Evolutionary conservation across 2,888 invertebrate species (phyloP), one percentile per base, ranked within the genome.

Genomic region (Iselma pallidipennis): DNA sequence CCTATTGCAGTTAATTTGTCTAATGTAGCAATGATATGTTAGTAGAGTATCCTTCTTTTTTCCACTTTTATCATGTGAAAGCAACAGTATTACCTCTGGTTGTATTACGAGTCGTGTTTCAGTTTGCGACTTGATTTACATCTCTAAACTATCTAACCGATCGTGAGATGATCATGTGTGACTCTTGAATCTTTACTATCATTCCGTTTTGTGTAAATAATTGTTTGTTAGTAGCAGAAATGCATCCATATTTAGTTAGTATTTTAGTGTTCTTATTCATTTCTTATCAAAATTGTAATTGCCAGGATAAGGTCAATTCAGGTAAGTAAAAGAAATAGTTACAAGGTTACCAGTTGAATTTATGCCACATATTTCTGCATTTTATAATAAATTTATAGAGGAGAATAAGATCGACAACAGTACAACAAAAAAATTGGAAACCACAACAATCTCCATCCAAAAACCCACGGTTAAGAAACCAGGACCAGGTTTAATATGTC

Each of bases 401-500:
- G 51, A 28, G 4, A 52, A 52, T 31, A 21, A 6, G 1, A 14
- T 51, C 1, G 51, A 51, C 21, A 29, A 26, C 3, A 29, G 7
- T 1, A 31, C 16, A 29, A 50, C 26, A 4, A 29, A 29, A 2
- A 14, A 19, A n/a, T 29, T 21, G 29, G 51, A 51, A 37, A 29
- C 23, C 10, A 51, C 49, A 53, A 51, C 26, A 55, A 29, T n/a
- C 1, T 45, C 55, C 2, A 23, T 49, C 2, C 28, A 33, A 0
- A 55, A 53, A 54, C 42, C 50, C 2, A 57, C 61, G 29, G 52
- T 52, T 1, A 26, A 14, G 45, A 59, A 55, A 59, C 4, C 45
- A 29, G 71, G 71, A 10, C 10, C 54, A 26, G 68, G 59, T 48
- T 62, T 81, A 70, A 62, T 76, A 65, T 84, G 84, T 52, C 84